These are phyloP conservation scores for Sinocyclocheilus maitianheensis DNA, from an alignment of 2,113 vertebrate genomes.

Conservation along the genomic window DNA sequence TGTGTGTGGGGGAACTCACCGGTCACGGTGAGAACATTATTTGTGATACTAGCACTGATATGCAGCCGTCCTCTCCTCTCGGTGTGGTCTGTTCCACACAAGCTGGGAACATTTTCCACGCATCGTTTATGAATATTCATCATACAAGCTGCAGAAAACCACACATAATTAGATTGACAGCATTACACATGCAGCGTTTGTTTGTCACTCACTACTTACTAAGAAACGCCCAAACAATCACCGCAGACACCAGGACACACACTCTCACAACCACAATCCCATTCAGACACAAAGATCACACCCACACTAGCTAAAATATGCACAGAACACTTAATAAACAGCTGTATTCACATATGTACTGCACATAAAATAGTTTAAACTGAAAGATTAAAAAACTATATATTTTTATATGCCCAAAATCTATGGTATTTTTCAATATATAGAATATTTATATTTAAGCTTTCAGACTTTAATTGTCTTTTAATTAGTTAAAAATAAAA, in stretches of 20 bases:
- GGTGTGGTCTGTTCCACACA: conserved; percentile 96
- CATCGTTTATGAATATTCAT: conserved; percentile 99
- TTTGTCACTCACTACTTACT: neutral
- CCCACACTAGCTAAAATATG: neutral
- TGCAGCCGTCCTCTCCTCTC: conserved; percentile 92
- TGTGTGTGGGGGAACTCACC: conserved; percentile 73
- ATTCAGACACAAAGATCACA: neutral
- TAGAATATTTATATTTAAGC: too few relatives aligned
- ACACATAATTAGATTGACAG: conserved; percentile 30
- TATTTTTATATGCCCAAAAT: neutral
- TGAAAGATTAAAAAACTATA: neutral
- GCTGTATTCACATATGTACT: neutral
- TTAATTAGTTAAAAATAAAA: too few relatives aligned
- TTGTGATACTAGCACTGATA: conserved; percentile 85
- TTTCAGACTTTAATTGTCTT: too few relatives aligned
- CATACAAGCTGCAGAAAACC: conserved; percentile 83
- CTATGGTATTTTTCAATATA: too few relatives aligned
- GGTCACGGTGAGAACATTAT: conserved; percentile 81
- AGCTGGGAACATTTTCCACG: conserved; percentile 93
- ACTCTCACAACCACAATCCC: neutral
- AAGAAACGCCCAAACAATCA: conserved; percentile 9
- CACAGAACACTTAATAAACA: neutral
- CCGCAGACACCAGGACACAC: neutral
- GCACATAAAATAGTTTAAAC: neutral
- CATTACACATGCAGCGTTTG: conserved; percentile 14